These are phyloP conservation scores for Drosophila quasianomalipes DNA, from an alignment of 2,888 invertebrate species.

Conservation along the genomic window DNA sequence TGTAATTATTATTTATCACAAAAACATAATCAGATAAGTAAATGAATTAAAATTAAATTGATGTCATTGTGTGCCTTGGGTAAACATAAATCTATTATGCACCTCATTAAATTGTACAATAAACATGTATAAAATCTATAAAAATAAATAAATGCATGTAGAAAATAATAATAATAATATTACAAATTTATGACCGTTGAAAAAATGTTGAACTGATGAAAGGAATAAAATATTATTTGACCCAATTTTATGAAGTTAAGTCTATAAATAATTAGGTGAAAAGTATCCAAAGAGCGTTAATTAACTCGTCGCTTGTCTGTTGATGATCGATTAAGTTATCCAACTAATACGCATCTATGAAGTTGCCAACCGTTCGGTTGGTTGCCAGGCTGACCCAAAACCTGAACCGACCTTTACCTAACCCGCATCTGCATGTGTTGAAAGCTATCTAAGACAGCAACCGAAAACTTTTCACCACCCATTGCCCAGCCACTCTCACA, in stretches of 20 bases:
- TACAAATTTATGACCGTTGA: background rate
- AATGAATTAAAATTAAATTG: background rate
- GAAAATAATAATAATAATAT: background rate
- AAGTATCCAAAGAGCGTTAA: slow-evolving; percentile 30
- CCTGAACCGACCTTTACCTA: slow-evolving; percentile 19
- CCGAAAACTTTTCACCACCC: slow-evolving; percentile 45
- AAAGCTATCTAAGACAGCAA: slow-evolving; percentile 35
- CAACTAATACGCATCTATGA: slow-evolving; percentile 65
- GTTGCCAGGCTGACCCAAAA: background rate
- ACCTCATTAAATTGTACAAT: background rate
- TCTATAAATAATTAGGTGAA: slow-evolving; percentile 23
- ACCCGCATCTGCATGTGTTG: slow-evolving; percentile 53
- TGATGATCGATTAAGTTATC: slow-evolving; percentile 59
- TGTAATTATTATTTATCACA: background rate
- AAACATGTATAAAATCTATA: too few relatives aligned
- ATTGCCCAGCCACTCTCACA: background rate
- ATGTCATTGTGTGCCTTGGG: background rate
- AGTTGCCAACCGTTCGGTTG: slow-evolving; percentile 42
- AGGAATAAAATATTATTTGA: background rate
- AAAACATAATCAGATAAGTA: background rate
- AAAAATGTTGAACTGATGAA: background rate
- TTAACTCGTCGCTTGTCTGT: slow-evolving; percentile 40
- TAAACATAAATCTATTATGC: background rate
- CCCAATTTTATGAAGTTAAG: background rate
- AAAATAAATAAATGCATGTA: too few relatives aligned